Evolutionary conservation across 2,113 vertebrate species (phyloP).

Genomic region (Chrysemys picta): DNA sequence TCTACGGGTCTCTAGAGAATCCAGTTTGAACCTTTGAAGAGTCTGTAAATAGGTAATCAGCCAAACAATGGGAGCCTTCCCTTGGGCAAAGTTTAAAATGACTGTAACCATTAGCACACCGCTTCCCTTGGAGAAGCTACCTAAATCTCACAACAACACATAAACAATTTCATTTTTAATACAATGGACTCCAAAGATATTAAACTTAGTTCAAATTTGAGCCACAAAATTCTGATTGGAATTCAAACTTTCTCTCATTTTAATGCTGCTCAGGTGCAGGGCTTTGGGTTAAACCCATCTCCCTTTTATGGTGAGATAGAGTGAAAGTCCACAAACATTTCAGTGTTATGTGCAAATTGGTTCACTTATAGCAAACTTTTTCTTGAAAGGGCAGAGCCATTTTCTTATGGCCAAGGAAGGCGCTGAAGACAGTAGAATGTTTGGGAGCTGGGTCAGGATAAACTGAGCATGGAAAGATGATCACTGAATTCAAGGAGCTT

Average conservation of each 20-base stretch:
- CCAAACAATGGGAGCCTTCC: no score
- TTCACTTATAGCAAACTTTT: neutral
- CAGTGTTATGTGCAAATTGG: neutral
- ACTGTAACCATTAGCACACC: neutral
- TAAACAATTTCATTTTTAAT: neutral
- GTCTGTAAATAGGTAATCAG: no score
- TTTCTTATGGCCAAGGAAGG: neutral
- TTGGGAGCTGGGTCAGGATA: neutral
- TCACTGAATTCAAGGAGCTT: neutral
- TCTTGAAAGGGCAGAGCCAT: fast-evolving
- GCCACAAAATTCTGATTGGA: neutral
- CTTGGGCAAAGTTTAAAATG: neutral
- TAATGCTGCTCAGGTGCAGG: neutral
- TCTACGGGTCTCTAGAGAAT: no score
- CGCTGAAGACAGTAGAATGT: neutral
- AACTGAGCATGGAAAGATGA: fast-evolving
- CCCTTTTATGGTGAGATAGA: fast-evolving
- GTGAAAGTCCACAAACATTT: neutral
- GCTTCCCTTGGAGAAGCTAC: neutral
- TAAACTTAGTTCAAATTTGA: neutral
- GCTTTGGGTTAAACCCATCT: neutral
- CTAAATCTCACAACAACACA: neutral
- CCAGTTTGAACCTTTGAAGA: no score
- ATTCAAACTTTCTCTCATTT: neutral
- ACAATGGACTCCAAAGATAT: neutral